Conservation (phyloP, 2,797 vertebrate genomes). For the Acrocephalus scirpaceus region DNA sequence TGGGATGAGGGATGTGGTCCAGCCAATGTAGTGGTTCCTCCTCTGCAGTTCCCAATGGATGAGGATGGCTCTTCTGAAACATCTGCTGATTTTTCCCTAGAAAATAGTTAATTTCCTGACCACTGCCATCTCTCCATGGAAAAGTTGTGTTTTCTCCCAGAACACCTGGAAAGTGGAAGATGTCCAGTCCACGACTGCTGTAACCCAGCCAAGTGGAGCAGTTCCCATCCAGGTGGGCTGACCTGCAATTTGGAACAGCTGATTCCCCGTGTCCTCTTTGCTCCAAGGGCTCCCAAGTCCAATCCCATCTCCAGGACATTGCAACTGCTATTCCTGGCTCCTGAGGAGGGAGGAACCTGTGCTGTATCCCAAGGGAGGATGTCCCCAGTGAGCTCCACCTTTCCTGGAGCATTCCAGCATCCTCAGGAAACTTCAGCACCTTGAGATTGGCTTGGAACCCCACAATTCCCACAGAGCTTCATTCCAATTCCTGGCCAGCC, state of each 20-base stretch:
- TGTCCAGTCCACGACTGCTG: not conserved
- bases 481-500: not conserved
- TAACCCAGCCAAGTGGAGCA: not conserved
- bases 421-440: not conserved
- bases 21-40: fast-evolving
- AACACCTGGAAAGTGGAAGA: not conserved
- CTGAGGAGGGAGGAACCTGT: not conserved
- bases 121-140: not conserved
- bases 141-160: not conserved
- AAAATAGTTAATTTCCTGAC: not conserved
- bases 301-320: not conserved
- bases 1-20: not conserved
- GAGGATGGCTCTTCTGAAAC: not conserved
- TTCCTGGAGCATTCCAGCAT: not conserved
- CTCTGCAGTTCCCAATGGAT: not conserved
- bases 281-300: not conserved
- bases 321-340: not conserved
- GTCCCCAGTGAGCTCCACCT: not conserved
- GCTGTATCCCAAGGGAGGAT: not conserved
- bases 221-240: not conserved
- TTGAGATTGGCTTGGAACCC: not conserved
- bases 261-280: fast-evolving
- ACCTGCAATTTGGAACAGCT: not conserved
- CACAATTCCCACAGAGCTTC: not conserved
- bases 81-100: not conserved